Percentiles rank a stretch among this genome's conserved stretches.
These are phyloP conservation scores for Ptychodera flava DNA, from an alignment of 35 echinoderm and acorn worm species.

Conservation along the genomic window DNA sequence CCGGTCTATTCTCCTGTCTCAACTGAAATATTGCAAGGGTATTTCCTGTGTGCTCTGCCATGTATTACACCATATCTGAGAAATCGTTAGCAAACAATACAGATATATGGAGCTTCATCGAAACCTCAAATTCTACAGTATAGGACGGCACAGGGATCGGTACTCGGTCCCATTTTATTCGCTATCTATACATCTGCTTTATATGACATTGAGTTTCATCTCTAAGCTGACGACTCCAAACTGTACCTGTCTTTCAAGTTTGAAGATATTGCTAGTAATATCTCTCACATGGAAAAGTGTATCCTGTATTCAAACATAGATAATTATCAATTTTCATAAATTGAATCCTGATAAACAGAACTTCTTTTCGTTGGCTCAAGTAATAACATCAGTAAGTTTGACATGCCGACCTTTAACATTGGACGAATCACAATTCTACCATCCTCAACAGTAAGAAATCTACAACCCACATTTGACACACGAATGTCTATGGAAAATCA, in stretches of 20 bases:
- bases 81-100: slow-evolving; percentile 24
- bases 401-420: background rate
- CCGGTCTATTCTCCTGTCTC: slow-evolving; percentile 29
- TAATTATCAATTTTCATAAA: background rate
- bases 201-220: slow-evolving; percentile 36
- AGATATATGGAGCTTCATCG: slow-evolving; percentile 31
- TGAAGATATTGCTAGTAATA: too few relatives aligned
- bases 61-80: slow-evolving; percentile 34
- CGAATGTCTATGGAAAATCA: too few relatives aligned
- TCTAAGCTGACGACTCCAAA: slow-evolving; percentile 71
- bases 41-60: slow-evolving; percentile 13
- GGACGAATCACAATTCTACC: too few relatives aligned
- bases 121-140: slow-evolving; percentile 6
- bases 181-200: slow-evolving; percentile 44
- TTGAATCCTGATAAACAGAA: too few relatives aligned
- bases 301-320: background rate
- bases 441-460: too few relatives aligned
- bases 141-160: slow-evolving; percentile 49
- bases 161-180: slow-evolving; percentile 47
- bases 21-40: slow-evolving; percentile 17
- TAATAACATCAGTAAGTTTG: background rate
- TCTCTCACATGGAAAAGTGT: too few relatives aligned
- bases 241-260: too few relatives aligned
- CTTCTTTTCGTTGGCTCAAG: background rate
- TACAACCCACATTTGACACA: too few relatives aligned